Percentiles rank a stretch among this genome's conserved stretches.
Evolutionary conservation across 1,140 invertebrate genomes (phyloP).

Genomic region (Schlechtendalia chinensis): DNA sequence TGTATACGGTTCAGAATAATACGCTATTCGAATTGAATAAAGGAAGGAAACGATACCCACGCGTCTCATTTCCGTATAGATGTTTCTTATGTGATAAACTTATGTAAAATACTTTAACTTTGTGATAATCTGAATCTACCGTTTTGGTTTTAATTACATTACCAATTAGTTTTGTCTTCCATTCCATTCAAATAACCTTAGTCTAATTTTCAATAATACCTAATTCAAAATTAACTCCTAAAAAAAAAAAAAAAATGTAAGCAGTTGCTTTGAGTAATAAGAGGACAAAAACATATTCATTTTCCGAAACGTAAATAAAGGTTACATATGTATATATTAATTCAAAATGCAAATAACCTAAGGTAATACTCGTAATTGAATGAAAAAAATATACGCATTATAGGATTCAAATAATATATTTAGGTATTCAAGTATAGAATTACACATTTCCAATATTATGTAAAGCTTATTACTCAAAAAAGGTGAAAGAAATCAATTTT

Average conservation of each 20-base stretch:
- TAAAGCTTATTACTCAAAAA: too few relatives aligned
- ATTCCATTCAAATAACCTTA: slow-evolving; percentile 14
- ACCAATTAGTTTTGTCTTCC: background rate
- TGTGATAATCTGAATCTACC: background rate
- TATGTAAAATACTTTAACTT: slow-evolving; percentile 26
- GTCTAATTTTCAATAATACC: slow-evolving; percentile 8
- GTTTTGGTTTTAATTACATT: slow-evolving; percentile 12
- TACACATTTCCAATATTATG: too few relatives aligned
- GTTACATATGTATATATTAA: too few relatives aligned
- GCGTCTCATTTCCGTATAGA: slow-evolving; percentile 14
- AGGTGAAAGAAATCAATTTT: too few relatives aligned
- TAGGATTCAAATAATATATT: too few relatives aligned
- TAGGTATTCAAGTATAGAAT: too few relatives aligned
- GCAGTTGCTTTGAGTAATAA: background rate
- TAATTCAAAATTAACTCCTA: background rate
- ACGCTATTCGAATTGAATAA: background rate
- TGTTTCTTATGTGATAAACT: slow-evolving; percentile 27
- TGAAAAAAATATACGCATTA: too few relatives aligned
- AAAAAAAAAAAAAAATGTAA: background rate
- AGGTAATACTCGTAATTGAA: too few relatives aligned
- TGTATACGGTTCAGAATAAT: slow-evolving; percentile 11
- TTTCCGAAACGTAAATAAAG: slow-evolving; percentile 17
- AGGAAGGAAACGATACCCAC: background rate
- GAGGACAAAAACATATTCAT: background rate
- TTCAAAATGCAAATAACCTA: too few relatives aligned